Evolutionary conservation across 2,113 vertebrate species (phyloP), one percentile per base, ranked within the genome.

Genomic region (Campylomormyrus numenius): DNA sequence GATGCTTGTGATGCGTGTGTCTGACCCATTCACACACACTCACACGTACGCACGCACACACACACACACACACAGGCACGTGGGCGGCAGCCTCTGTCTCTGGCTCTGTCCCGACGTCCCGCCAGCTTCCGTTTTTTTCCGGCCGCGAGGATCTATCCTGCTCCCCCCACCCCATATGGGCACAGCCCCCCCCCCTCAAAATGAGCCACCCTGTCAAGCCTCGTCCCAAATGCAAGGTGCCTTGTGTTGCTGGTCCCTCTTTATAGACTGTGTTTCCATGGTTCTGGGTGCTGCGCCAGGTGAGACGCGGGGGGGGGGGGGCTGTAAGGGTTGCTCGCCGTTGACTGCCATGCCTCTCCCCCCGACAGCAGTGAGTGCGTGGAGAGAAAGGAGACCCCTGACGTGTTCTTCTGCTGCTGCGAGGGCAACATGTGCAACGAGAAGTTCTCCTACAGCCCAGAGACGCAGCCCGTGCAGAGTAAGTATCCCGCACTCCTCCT

Each of bases 371-470:
- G 92, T 17, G 97, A 98, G 52, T 99, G 98, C 92, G 95, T 98
- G 91, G 98, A 99, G 94, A 97, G 94, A 93, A 98, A 97, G 86
- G 98, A 98, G 91, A 96, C 95, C 39, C 97, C 98, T n/a, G 98
- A 97, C 9, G 97, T 99, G 9, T 98, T 98, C 93, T 99, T 99
- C 95, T 99, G 98, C 94, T 98, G 98, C 93, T 99, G 98, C 93
- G 98, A 99, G 90, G 97, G 97, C 91, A 97, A 96, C 94, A 95
- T 97, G 95, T 98, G 98, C 91, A 99, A 99, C 6, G 94, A 97
- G 88, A 97, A 95, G 91, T 98, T 98, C 92, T 97, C 95, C 95
- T 97, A 98, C 92, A 96, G 95, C 89, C 97, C 98, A 0, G 96
- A 97, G 87, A 95, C 94, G 92, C 96, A 95, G 92, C 93, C 95